These are phyloP conservation scores for Anoplius nigerrimus DNA, from an alignment of 2,888 invertebrate genomes.

Conservation along the genomic window DNA sequence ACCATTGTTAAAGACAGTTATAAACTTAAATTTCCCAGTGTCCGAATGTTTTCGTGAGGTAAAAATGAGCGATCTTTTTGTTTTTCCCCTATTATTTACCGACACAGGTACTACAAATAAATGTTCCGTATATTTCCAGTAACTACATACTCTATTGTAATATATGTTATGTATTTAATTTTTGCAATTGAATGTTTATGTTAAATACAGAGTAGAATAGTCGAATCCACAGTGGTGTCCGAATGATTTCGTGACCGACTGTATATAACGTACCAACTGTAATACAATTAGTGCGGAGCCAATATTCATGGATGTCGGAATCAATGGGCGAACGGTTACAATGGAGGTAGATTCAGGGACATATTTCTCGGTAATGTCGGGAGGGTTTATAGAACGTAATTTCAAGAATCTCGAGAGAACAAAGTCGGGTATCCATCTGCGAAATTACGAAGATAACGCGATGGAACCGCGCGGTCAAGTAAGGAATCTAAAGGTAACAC, in stretches of 20 bases:
- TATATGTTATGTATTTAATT: too few relatives aligned
- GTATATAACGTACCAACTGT: background rate
- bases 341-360: slow-evolving; percentile 43
- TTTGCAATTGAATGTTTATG: too few relatives aligned
- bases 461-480: slow-evolving; percentile 20
- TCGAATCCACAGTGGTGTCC: too few relatives aligned
- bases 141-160: too few relatives aligned
- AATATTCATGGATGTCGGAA: slow-evolving; percentile 7
- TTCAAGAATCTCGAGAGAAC: slow-evolving; percentile 14
- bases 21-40: too few relatives aligned
- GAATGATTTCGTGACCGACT: too few relatives aligned
- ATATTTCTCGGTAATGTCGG: slow-evolving; percentile 29
- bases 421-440: slow-evolving; percentile 7
- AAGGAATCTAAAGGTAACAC: slow-evolving; percentile 15
- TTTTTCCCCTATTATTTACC: background rate
- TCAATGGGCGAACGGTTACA: slow-evolving; percentile 18
- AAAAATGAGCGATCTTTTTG: too few relatives aligned
- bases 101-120: too few relatives aligned
- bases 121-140: too few relatives aligned
- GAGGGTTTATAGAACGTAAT: slow-evolving; percentile 13
- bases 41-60: too few relatives aligned
- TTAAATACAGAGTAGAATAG: too few relatives aligned
- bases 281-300: background rate
- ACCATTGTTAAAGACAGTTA: too few relatives aligned
- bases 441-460: slow-evolving; percentile 16